Base-by-base conservation (phyloP, 2,888 invertebrate genomes). In the Venustoraphidia nigricollis region DNA sequence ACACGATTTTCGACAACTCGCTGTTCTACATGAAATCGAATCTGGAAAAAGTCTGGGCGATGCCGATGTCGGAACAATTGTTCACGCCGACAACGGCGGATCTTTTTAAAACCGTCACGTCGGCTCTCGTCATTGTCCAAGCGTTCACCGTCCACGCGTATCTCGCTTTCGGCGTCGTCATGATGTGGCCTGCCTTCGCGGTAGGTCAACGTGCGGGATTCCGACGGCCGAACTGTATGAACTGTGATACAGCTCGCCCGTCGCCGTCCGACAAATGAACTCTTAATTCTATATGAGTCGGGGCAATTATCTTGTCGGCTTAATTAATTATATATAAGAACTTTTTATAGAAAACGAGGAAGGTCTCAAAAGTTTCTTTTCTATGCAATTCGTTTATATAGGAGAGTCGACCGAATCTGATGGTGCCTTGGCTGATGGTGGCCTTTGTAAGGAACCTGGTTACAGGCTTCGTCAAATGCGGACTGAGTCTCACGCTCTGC, bases 61-160 rank as follows among this genome's bases (percentile, higher is more conserved):
- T 72, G 64, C 58, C 59, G 14, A 68, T 75, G 68, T 71, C 73
- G 2, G 56, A 55, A 2, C 66, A 67, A 49, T 56, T 70, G 45
- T 55, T 60, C 44, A 62, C 71, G 10, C 56, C 64, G 55, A 61
- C 68, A 9, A 62, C 69, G 35, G 72, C 74, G 58, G 63, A 67
- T 6, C 63, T 59, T n/a, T 56, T 75, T 40, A 69, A 73, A 14
- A 72, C 72, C 10, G 64, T 74, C 59, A 64, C 75, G 39, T 70
- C 70, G 1, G 68, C 69, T 4, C 63, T 75, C 27, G 70, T 75
- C 62, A 58, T 76, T 37, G 67, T 71, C 2, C 69, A 73, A 53
- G 72, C 73, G 49, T 74, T 74, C 58, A 72, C 75, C 0, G 67
- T 73, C 39, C 75, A 75, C 58, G 62, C 73, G 6, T 75, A 74